Conservation (phyloP, 2,888 invertebrate genomes). For the Pyrrhia umbra region DNA sequence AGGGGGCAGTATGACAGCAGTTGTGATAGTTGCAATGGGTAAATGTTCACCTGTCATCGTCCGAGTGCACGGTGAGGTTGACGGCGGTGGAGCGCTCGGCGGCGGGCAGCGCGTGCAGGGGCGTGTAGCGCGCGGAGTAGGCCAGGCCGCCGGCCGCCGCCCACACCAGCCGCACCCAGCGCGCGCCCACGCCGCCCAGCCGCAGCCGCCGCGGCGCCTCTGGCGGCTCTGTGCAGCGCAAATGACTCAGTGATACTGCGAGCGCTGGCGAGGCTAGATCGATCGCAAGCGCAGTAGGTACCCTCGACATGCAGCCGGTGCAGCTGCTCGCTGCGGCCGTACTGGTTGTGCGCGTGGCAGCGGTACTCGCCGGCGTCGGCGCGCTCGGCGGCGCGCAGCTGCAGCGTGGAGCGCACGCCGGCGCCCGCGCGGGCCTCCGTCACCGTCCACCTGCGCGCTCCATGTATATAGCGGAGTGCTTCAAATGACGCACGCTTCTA, state of each 20-base stretch:
- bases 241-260: too few relatives aligned
- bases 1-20: not conserved
- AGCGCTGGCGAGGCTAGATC: not conserved
- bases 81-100: conserved; percentile 58
- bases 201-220: conserved; percentile 91
- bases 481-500: too few relatives aligned
- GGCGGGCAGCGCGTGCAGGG: conserved; percentile 70
- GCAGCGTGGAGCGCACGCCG: conserved; percentile 92
- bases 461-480: not conserved
- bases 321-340: conserved; percentile 91
- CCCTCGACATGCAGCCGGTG: conserved; percentile 92
- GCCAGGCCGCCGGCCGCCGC: conserved; percentile 56
- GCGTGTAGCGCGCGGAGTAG: conserved; percentile 71
- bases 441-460: conserved; percentile 86
- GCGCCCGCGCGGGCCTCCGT: conserved; percentile 92
- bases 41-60: conserved; percentile 55
- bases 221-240: conserved; percentile 90
- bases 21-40: too few relatives aligned
- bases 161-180: conserved; percentile 91
- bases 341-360: conserved; percentile 93
- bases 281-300: conserved; percentile 57
- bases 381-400: conserved; percentile 91
- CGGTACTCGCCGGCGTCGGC: conserved; percentile 93
- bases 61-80: conserved; percentile 72
- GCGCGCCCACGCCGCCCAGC: conserved; percentile 90